Evolutionary conservation across 2,113 vertebrate genomes (phyloP).

Genomic region (Scopus umbretta): DNA sequence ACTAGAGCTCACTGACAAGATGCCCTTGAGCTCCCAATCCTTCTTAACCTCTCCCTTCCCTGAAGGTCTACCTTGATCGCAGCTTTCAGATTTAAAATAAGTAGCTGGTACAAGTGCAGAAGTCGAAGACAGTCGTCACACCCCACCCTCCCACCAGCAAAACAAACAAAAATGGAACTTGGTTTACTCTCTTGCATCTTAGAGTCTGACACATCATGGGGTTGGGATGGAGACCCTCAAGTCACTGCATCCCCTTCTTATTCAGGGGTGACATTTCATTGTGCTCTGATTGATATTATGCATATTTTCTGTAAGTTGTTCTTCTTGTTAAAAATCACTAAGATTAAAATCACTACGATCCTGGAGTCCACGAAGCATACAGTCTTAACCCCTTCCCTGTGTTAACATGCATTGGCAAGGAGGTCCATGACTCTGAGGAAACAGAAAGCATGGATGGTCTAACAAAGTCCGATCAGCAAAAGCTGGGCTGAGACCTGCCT

Average conservation of each 20-base stretch:
- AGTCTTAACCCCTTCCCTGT: not conserved
- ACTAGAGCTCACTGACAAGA: constrained; percentile 56
- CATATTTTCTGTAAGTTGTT: not conserved
- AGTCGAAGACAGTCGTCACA: not conserved
- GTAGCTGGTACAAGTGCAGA: not conserved
- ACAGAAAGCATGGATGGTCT: not conserved
- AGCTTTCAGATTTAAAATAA: not conserved
- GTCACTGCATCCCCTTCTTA: not conserved
- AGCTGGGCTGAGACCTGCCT: not conserved
- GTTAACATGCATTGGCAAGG: not conserved
- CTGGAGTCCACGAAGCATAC: not conserved
- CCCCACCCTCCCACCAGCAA: not conserved
- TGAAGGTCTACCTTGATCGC: constrained; percentile 16
- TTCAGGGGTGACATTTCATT: not conserved
- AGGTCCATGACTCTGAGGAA: not conserved
- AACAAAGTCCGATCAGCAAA: not conserved
- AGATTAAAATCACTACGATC: not conserved
- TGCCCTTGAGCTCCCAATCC: not conserved
- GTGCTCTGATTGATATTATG: not conserved
- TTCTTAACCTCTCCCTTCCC: constrained; percentile 42
- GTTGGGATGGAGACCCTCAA: not conserved
- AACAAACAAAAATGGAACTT: not conserved
- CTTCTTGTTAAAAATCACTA: not conserved
- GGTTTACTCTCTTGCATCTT: not conserved
- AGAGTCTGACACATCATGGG: not conserved